phyloP scores from a whole-genome alignment of 30 jellyfish, hydroid and myxozoan species.

The Aurelia aurita complex sp. Pacific region DNA sequence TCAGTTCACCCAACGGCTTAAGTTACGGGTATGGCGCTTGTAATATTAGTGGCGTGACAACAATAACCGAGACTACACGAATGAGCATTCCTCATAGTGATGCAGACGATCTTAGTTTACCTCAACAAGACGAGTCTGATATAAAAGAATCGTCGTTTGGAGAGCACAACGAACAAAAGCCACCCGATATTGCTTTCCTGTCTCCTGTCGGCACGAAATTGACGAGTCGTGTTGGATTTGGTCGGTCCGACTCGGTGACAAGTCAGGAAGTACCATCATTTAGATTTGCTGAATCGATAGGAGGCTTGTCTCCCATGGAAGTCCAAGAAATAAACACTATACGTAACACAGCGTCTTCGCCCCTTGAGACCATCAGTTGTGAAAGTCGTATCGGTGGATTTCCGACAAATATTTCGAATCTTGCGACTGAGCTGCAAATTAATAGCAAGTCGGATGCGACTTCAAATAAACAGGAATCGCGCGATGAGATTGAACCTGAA shows the following conservation, averaged over 20 bases:
- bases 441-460: no score
- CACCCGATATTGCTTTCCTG: slow-evolving; percentile 8
- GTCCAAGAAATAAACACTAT: slow-evolving; percentile 11
- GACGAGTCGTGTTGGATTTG: no score
- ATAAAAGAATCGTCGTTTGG: background rate
- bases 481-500: no score
- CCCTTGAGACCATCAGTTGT: no score
- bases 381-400: no score
- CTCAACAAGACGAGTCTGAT: background rate
- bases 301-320: slow-evolving; percentile 34
- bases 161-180: background rate
- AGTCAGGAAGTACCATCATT: background rate
- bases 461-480: no score
- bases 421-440: no score
- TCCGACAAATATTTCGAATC: no score
- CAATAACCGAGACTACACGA: slow-evolving; percentile 75
- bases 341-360: no score
- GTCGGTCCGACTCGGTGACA: no score
- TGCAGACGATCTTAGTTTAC: slow-evolving; percentile 25
- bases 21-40: slow-evolving; percentile 52
- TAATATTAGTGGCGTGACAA: slow-evolving; percentile 86
- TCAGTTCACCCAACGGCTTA: slow-evolving; percentile 35
- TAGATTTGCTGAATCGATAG: slow-evolving; percentile 9
- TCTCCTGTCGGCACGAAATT: slow-evolving; percentile 41
- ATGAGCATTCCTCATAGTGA: slow-evolving; percentile 50